Evolutionary conservation across 2,113 vertebrate genomes (phyloP), one percentile per base, ranked within the genome.

Genomic region (Notechis scutatus): DNA sequence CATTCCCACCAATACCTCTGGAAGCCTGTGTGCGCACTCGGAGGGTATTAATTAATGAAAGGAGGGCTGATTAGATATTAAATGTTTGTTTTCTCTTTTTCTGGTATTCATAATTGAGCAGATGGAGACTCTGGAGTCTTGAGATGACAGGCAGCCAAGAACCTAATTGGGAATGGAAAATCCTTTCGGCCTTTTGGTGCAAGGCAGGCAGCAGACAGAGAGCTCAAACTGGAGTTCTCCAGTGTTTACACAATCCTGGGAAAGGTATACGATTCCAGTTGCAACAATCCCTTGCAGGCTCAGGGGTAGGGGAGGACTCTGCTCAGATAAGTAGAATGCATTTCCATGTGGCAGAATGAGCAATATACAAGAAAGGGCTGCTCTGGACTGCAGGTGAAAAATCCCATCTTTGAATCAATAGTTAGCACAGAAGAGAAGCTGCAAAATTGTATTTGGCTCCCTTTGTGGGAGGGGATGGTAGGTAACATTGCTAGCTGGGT

Each of bases 41-140:
- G 96, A 97, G 96, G 97, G 95, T 96, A 96, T 95, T 97, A 97
- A 98, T 97, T 98, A 98, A 97, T 11, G 89, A 95, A 95, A 97
- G 93, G 96, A 97, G 92, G 95, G 90, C 97, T 98, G 97, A 97
- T 97, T 97, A 97, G 97, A 97, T 97, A 97, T 98, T 95, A 97
- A 97, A 96, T 96, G 97, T 97, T 97, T 96, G 93, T 97, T 96
- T 94, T 7, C 94, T 56, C 90, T 12, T 57, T 69, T 93, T 86
- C 94, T 94, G 85, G 93, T 95, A 95, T 93, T 88, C 94, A 93
- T 94, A 97, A 96, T 94, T 93, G 96, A 96, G 94, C 97, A 97
- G 96, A 97, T 97, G 97, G 95, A 91, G 91, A 69, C 93, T 91
- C 8, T 85, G 96, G 94, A 95, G 95, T 88, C 92, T 96, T 86